Percentiles rank a stretch among this genome's conserved stretches.
These are phyloP conservation scores for Hipposideros larvatus DNA, from an alignment of 2,797 vertebrate species.

Conservation along the genomic window DNA sequence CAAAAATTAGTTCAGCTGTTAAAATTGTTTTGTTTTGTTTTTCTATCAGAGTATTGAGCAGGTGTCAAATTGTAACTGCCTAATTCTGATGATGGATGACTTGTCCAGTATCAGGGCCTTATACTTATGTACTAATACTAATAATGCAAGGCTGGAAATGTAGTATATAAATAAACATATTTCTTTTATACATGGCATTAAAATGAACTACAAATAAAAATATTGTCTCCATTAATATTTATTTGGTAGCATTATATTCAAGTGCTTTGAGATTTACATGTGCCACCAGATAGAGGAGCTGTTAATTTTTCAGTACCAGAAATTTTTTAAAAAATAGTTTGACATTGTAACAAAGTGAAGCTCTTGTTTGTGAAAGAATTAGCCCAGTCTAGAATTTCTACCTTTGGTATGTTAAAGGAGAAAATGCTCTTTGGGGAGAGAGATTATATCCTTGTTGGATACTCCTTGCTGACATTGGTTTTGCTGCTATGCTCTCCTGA, in stretches of 20 bases:
- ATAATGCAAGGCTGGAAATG: constrained; percentile 2
- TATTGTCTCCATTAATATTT: constrained; percentile 62
- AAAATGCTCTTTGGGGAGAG: background rate
- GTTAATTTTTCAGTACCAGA: background rate
- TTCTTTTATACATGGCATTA: constrained; percentile 21
- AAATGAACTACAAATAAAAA: constrained; percentile 59
- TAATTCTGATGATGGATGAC: constrained; percentile 7
- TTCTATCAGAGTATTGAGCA: background rate
- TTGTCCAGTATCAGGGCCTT: background rate
- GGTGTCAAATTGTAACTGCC: background rate
- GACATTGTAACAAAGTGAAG: background rate
- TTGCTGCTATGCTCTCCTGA: background rate
- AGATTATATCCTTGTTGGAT: background rate
- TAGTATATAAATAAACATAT: background rate
- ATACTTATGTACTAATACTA: background rate
- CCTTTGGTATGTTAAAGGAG: constrained; percentile 38
- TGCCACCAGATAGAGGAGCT: background rate
- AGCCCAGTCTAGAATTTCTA: background rate
- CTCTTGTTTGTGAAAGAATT: constrained; percentile 1
- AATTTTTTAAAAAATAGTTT: background rate
- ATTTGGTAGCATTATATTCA: constrained; percentile 55
- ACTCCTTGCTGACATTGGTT: constrained; percentile 27
- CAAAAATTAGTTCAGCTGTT: background rate
- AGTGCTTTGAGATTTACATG: constrained; percentile 55
- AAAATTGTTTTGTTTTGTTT: constrained; percentile 26